These are phyloP conservation scores for Melanotus villosus DNA, from an alignment of 2,888 invertebrate genomes.

Conservation along the genomic window DNA sequence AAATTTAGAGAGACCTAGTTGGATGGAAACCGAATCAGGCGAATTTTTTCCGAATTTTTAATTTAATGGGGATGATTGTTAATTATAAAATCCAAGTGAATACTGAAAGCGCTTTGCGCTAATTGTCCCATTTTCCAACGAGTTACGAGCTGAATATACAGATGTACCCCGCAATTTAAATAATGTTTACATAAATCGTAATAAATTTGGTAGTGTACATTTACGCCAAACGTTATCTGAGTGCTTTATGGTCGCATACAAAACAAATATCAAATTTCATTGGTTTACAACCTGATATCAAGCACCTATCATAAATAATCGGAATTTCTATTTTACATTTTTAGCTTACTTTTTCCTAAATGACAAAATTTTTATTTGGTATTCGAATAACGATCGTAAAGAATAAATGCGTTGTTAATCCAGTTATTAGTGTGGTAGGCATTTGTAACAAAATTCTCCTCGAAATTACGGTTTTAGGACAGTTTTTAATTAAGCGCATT, in stretches of 20 bases:
- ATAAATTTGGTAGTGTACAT: slow-evolving; percentile 33
- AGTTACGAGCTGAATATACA: slow-evolving; percentile 9
- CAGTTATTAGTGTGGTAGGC: too few relatives aligned
- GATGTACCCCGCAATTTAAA: slow-evolving; percentile 7
- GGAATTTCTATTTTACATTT: slow-evolving; percentile 28
- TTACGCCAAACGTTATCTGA: slow-evolving; percentile 30
- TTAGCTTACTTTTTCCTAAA: not conserved
- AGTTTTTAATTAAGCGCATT: too few relatives aligned
- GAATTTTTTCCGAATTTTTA: too few relatives aligned
- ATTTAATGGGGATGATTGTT: too few relatives aligned
- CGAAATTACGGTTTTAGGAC: too few relatives aligned
- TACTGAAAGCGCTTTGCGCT: not conserved
- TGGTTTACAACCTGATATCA: slow-evolving; percentile 22
- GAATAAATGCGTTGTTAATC: not conserved
- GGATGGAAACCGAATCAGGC: too few relatives aligned
- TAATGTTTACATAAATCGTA: slow-evolving; percentile 31
- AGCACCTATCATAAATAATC: slow-evolving; percentile 24
- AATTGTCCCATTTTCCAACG: not conserved
- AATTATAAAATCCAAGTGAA: not conserved
- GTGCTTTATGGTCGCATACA: slow-evolving; percentile 27
- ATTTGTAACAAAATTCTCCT: too few relatives aligned
- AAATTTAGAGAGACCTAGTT: too few relatives aligned
- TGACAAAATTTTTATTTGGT: not conserved
- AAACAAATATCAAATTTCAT: slow-evolving; percentile 41
- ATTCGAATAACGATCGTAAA: not conserved